Percentiles rank a stretch among this genome's conserved stretches.
Evolutionary conservation across 2,797 vertebrate genomes (phyloP).

Genomic region (Emys orbicularis): DNA sequence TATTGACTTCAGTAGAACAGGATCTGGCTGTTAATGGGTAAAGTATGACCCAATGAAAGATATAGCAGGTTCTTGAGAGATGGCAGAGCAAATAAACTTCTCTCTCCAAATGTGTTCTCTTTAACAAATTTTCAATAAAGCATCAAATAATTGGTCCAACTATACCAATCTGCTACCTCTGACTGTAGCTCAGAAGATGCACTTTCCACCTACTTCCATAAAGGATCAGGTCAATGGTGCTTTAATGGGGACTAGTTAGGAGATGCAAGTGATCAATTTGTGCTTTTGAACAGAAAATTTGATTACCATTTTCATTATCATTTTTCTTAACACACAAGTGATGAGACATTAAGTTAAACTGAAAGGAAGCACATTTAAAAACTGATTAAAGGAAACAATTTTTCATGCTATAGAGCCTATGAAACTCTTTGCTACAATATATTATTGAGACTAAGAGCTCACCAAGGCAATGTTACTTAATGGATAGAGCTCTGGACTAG

Average conservation of each 20-base stretch:
- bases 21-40: too few species aligned
- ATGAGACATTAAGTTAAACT: background rate
- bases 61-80: background rate
- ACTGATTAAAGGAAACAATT: background rate
- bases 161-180: too few species aligned
- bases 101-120: background rate
- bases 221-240: background rate
- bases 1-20: background rate
- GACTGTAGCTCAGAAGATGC: rapidly evolving
- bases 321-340: background rate
- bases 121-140: background rate
- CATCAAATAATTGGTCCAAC: background rate
- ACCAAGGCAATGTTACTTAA: background rate
- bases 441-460: background rate
- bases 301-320: background rate
- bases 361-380: background rate
- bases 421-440: background rate
- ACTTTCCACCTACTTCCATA: rapidly evolving
- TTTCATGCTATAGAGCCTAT: background rate
- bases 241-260: rapidly evolving
- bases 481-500: background rate
- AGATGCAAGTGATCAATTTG: rapidly evolving
- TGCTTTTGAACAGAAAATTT: background rate
- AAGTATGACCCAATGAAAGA: background rate
- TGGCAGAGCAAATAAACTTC: background rate